Conservation (phyloP, 2,888 invertebrate genomes). For the Agriopis marginaria region DNA sequence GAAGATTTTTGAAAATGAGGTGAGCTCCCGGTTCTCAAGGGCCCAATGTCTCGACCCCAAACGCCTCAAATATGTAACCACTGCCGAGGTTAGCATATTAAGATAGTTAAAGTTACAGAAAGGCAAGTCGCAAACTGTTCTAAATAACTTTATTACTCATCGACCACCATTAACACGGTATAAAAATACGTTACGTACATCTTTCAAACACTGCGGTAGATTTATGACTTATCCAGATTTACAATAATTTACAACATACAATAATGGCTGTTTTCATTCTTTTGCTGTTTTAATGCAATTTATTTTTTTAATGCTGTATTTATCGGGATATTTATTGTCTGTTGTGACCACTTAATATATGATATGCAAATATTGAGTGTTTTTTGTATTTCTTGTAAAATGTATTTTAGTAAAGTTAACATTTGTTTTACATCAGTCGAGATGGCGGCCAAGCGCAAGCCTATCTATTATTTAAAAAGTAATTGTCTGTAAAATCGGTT, state of each 20-base stretch:
- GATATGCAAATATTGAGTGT: slow-evolving; percentile 22
- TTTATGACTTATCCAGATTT: slow-evolving; percentile 40
- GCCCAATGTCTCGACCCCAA: no score
- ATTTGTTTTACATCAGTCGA: no score
- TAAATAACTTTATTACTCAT: slow-evolving; percentile 28
- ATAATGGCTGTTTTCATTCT: slow-evolving; percentile 41
- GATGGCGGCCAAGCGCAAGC: no score
- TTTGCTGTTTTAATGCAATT: slow-evolving; percentile 30
- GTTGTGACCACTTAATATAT: slow-evolving; percentile 39
- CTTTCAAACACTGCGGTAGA: slow-evolving; percentile 35
- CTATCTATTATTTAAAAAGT: no score
- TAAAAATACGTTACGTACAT: slow-evolving; percentile 27
- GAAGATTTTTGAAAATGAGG: no score
- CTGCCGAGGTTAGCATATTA: no score
- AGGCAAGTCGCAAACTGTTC: slow-evolving; percentile 2
- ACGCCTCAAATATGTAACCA: no score
- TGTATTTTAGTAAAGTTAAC: not conserved
- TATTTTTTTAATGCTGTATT: slow-evolving; percentile 38
- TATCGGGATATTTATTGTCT: slow-evolving; percentile 40
- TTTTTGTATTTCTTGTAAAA: slow-evolving; percentile 6
- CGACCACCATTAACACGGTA: slow-evolving; percentile 21
- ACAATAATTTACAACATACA: slow-evolving; percentile 36
- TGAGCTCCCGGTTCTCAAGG: no score
- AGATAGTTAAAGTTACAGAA: not conserved
- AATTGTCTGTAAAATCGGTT: no score